A percentile compares a stretch with the other conserved stretches of the same genome.
Evolutionary conservation across 2,797 vertebrate species (phyloP).

Genomic region (Chrysolophus pictus): DNA sequence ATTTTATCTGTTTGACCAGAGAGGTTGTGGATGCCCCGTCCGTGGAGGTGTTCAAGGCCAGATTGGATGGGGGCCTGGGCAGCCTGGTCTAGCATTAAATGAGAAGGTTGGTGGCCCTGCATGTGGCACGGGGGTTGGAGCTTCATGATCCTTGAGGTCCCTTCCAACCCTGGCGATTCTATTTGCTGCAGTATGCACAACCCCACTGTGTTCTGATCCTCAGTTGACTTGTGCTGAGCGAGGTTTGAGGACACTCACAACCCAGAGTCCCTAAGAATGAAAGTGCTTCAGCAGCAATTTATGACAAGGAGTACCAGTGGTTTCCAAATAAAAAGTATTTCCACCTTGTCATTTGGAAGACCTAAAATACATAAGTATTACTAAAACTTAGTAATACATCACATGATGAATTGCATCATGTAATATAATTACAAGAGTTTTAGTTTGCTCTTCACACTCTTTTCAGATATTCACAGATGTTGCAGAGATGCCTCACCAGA

Average conservation of each 20-base stretch:
- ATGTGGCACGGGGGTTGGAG: too few species aligned
- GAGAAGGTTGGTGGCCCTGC: too few species aligned
- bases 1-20: background rate
- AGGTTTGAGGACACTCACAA: background rate
- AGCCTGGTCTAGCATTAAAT: too few species aligned
- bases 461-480: background rate
- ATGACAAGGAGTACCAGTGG: background rate
- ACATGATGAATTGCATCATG: too few species aligned
- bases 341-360: background rate
- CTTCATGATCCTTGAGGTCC: too few species aligned
- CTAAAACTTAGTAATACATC: background rate
- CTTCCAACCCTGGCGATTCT: too few species aligned
- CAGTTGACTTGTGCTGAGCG: rapidly evolving
- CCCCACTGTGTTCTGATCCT: background rate
- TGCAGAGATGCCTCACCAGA: background rate
- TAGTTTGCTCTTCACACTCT: background rate
- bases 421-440: background rate
- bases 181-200: background rate
- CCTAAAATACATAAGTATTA: background rate
- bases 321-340: background rate
- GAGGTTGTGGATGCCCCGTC: too few species aligned
- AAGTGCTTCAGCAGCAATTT: background rate
- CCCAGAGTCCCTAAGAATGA: background rate
- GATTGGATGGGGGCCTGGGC: too few species aligned
- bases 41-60: too few species aligned